A percentile compares a stretch with the other conserved stretches of the same genome.
Evolutionary conservation across 2,797 vertebrate genomes (phyloP).

Genomic region (Anguilla megastoma): DNA sequence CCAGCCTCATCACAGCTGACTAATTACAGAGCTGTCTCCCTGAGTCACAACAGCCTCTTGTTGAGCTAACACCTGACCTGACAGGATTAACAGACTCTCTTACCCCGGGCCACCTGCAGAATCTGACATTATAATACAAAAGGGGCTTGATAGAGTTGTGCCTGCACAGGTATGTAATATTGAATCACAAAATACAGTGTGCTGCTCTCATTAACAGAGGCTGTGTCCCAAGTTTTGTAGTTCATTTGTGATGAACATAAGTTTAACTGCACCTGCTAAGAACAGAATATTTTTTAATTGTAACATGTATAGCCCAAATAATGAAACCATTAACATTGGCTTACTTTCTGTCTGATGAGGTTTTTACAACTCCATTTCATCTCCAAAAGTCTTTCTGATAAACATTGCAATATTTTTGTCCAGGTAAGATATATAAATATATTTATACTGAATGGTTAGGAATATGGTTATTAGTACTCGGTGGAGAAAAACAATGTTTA

Average conservation of each 20-base stretch:
- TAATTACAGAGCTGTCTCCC: conserved; percentile 38
- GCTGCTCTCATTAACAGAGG: neutral
- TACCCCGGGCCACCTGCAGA: neutral
- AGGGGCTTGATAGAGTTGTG: neutral
- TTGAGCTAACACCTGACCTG: neutral
- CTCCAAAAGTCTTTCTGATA: neutral
- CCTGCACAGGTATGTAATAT: neutral
- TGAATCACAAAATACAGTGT: neutral
- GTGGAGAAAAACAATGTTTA: too few species aligned
- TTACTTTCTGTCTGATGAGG: neutral
- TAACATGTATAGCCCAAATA: neutral
- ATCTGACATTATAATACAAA: neutral
- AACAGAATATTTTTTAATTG: too few species aligned
- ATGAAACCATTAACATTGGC: neutral
- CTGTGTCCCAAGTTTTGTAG: neutral
- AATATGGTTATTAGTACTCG: too few species aligned
- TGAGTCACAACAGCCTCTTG: neutral
- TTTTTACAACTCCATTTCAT: neutral
- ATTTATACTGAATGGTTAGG: too few species aligned
- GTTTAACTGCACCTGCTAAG: neutral
- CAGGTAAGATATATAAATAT: neutral
- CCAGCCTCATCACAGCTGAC: conserved; percentile 47
- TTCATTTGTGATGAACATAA: neutral
- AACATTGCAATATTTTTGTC: neutral
- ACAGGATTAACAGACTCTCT: neutral